Evolutionary conservation across 2,113 vertebrate genomes (phyloP).

Genomic region (Pollimyrus isidori): DNA sequence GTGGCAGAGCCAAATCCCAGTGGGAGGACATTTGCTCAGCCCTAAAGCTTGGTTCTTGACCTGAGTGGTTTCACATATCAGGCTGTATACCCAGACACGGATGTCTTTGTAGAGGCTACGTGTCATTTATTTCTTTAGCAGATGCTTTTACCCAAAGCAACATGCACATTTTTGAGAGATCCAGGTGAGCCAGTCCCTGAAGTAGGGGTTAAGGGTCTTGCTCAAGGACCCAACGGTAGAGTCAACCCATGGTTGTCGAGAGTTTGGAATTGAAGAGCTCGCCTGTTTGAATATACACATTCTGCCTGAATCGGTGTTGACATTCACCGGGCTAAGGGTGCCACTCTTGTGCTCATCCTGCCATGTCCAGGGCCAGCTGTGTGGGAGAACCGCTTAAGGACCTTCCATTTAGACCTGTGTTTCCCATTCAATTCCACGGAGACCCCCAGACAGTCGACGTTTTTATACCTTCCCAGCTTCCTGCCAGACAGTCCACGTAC

Average conservation of each 20-base stretch:
- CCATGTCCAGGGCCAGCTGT: neutral
- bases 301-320: constrained; percentile 8
- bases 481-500: neutral
- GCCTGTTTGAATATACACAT: constrained; percentile 7
- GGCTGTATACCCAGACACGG: neutral
- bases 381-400: neutral
- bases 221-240: neutral
- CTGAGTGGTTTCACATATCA: neutral
- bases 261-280: constrained; percentile 14
- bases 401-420: neutral
- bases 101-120: neutral
- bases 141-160: neutral
- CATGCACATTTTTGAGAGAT: neutral
- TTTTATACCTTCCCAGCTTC: neutral
- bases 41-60: neutral
- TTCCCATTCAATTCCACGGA: neutral
- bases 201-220: neutral
- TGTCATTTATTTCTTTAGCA: neutral
- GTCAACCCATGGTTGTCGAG: constrained; percentile 9
- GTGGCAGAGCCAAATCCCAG: neutral
- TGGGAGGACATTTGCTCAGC: neutral
- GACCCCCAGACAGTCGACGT: neutral
- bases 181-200: neutral
- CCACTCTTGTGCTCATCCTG: neutral
- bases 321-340: constrained; percentile 2